These are phyloP conservation scores for Notocelia uddmanniana DNA, from an alignment of 2,888 invertebrate genomes.

Conservation along the genomic window DNA sequence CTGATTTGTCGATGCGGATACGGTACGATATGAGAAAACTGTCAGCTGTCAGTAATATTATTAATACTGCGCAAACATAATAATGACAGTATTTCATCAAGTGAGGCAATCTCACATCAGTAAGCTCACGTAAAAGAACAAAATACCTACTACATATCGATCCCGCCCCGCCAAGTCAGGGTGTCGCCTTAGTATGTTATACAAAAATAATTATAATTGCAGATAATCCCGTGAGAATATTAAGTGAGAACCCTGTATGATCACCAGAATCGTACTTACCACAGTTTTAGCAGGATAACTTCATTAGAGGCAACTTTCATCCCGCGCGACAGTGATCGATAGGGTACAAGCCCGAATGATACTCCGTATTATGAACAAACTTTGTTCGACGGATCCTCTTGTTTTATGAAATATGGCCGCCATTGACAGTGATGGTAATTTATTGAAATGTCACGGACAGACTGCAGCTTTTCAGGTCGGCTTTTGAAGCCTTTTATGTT, in stretches of 20 bases:
- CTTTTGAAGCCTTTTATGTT: conserved; percentile 40
- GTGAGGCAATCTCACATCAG: no score
- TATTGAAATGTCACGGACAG: conserved; percentile 74
- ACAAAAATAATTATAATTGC: not conserved
- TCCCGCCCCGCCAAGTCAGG: no score
- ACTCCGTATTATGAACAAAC: conserved; percentile 56
- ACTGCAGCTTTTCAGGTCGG: conserved; percentile 53
- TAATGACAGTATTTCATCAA: no score
- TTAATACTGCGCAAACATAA: no score
- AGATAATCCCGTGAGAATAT: not conserved
- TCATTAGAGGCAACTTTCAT: conserved; percentile 60
- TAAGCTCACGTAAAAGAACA: no score
- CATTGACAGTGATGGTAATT: conserved; percentile 77
- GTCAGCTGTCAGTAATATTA: no score
- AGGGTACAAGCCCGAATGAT: conserved; percentile 47
- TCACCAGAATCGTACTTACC: conserved; percentile 15
- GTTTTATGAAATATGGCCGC: conserved; percentile 80
- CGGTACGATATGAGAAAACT: no score
- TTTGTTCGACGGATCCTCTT: conserved; percentile 65
- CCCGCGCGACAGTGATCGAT: conserved; percentile 62
- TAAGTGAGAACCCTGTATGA: conserved; percentile 20
- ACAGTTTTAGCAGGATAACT: conserved; percentile 57
- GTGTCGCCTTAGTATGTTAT: no score
- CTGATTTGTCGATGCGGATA: no score
- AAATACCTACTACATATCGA: no score